Base-by-base conservation (phyloP, 2,113 vertebrate species). In the Cynoglossus semilaevis region DNA sequence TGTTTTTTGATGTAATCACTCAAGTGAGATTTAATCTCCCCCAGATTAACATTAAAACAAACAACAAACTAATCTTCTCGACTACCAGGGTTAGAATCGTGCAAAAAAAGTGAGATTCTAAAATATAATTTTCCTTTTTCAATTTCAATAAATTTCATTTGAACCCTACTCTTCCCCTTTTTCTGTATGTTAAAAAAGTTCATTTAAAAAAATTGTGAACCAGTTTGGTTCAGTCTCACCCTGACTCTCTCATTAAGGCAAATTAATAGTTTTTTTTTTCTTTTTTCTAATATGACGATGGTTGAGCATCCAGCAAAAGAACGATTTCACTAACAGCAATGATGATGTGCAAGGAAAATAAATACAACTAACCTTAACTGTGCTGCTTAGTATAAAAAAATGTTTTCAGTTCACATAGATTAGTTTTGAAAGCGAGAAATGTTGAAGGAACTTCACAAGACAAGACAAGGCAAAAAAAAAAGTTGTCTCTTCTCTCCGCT, bases 161-260 rank as follows among this genome's bases (percentile, higher is more conserved):
- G 6, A 29, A 29, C 22, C 6, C 22, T 6, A 29, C 22, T 29
- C 22, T 29, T 29, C 6, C 6, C 22, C 22, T 29, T 19, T 15
- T 29, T 43, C 29, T 51, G 58, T 38, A 42, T 38, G 1, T 42
- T 8, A 44, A 56, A 52, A 7, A 15, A 37, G 18, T 8, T 45
- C 9, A n/a, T 48, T 58, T 45, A 37, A 57, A 41, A 12, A 41
- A 1, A 41, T 41, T 49, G 22, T 44, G 13, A 51, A 60, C 49
- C 38, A 42, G 15, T 6, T 15, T n/a, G 38, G 61, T 37, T 13
- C 37, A 22, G 53, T 51, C 51, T 51, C 15, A 41, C 13, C 16
- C 18, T 13, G 49, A 70, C 59, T 19, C 43, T 59, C 49, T 63
- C 63, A 16, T 81, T 81, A 86, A 88, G 80, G 82, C 81, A 74